Percentiles rank a stretch among this genome's conserved stretches.
Conservation (phyloP, 2,888 invertebrate species). For the Pyralis farinalis region DNA sequence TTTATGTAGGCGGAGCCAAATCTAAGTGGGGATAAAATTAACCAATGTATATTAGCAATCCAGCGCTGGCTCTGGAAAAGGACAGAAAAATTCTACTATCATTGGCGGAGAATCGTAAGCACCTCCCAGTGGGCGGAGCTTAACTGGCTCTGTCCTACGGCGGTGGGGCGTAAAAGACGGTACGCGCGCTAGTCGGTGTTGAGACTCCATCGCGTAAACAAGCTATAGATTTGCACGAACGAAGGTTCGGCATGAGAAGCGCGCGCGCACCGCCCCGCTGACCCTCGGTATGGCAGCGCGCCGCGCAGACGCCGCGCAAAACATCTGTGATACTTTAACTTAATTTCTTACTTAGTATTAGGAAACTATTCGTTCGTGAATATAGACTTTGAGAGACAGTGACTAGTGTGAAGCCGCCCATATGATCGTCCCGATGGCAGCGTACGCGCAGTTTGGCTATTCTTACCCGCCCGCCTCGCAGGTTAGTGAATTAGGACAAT, state of each 20-base stretch:
- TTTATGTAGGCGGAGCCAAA: constrained; percentile 35
- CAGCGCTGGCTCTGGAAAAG: constrained; percentile 48
- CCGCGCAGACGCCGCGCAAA: constrained; percentile 71
- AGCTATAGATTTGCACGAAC: constrained; percentile 56
- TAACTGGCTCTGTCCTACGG: constrained; percentile 68
- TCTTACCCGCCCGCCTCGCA: constrained; percentile 95
- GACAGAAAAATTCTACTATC: constrained; percentile 45
- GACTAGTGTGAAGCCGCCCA: constrained; percentile 77
- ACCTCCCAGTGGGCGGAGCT: constrained; percentile 59
- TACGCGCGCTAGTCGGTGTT: constrained; percentile 75
- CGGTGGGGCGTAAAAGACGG: constrained; percentile 72
- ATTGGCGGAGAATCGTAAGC: constrained; percentile 50
- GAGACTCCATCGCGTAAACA: constrained; percentile 63
- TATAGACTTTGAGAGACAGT: constrained; percentile 76
- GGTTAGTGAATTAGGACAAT: constrained; percentile 78
- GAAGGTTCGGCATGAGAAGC: constrained; percentile 62
- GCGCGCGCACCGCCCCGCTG: constrained; percentile 66
- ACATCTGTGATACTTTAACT: constrained; percentile 71
- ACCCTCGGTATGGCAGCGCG: constrained; percentile 73
- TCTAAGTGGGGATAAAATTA: constrained; percentile 43
- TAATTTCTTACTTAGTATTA: constrained; percentile 56
- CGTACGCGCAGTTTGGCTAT: constrained; percentile 96
- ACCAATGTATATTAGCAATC: constrained; percentile 49
- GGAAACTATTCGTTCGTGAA: constrained; percentile 62
- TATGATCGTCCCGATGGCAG: constrained; percentile 84